Evolutionary conservation across 2,797 vertebrate species (phyloP).

Genomic region (Tinamus major): DNA sequence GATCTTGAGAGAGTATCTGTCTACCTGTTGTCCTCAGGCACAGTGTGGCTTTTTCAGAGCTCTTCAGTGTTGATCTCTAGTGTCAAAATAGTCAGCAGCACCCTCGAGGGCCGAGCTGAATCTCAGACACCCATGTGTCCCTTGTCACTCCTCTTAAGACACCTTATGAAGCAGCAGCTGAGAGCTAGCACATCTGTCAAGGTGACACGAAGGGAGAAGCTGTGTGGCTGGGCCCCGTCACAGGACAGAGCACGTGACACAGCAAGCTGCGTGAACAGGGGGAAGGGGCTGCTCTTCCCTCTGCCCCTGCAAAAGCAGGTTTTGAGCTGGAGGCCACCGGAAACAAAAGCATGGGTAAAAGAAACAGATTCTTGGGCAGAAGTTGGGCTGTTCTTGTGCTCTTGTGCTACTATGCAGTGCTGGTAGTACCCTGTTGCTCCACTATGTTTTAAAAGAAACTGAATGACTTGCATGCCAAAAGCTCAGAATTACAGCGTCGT

Average conservation of each 20-base stretch:
- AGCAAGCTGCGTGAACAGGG: background rate
- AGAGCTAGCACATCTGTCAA: background rate
- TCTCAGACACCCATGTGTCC: background rate
- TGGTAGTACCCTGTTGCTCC: background rate
- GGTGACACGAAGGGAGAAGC: background rate
- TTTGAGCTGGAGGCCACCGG: background rate
- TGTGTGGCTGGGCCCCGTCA: background rate
- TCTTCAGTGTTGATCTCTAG: background rate
- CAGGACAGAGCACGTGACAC: fast-evolving
- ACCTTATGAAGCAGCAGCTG: background rate
- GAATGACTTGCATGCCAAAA: background rate
- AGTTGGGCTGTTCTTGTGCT: background rate
- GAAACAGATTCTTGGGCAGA: background rate
- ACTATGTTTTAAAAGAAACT: background rate
- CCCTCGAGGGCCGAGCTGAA: background rate
- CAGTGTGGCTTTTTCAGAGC: background rate
- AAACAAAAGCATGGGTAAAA: background rate
- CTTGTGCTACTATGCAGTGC: background rate
- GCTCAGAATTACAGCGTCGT: background rate
- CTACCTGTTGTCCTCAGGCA: background rate
- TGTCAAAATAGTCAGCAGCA: background rate
- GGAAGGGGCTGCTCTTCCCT: background rate
- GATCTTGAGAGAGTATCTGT: background rate
- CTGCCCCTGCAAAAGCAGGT: fast-evolving
- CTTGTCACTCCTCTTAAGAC: background rate